These are phyloP conservation scores for Sphenopsis melanotis DNA, from an alignment of 2,797 vertebrate genomes.

Conservation along the genomic window DNA sequence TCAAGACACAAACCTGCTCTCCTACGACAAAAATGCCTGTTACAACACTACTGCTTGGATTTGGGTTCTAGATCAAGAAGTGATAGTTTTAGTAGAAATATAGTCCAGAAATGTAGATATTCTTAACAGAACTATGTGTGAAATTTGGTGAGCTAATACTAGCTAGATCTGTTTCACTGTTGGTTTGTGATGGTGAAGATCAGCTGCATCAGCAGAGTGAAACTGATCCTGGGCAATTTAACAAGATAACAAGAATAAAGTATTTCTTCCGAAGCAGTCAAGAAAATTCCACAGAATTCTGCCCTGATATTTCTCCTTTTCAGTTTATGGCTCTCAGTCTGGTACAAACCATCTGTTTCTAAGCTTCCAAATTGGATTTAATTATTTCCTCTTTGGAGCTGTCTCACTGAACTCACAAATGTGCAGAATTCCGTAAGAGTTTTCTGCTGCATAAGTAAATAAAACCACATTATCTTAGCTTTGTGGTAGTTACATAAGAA, in stretches of 20 bases:
- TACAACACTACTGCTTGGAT: neutral
- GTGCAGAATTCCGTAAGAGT: neutral
- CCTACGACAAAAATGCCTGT: neutral
- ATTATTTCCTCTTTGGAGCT: conserved; percentile 29
- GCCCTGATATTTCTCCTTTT: neutral
- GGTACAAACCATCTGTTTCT: conserved; percentile 34
- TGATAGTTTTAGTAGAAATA: neutral
- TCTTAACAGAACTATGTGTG: neutral
- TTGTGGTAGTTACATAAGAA: neutral
- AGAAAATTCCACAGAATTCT: neutral
- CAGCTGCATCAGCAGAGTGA: neutral
- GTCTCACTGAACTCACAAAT: neutral
- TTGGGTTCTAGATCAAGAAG: neutral
- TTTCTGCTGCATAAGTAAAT: neutral
- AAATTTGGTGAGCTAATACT: neutral
- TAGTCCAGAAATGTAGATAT: neutral
- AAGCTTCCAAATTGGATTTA: conserved; percentile 29
- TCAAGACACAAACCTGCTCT: neutral
- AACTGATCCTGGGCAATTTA: neutral
- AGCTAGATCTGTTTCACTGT: neutral
- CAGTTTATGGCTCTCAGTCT: neutral
- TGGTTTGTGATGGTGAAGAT: neutral
- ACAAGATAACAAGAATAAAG: neutral
- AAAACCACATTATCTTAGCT: neutral
- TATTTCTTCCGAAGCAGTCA: neutral